phyloP scores from a whole-genome alignment of 1,140 invertebrate species.

The Trissolcus basalis region DNA sequence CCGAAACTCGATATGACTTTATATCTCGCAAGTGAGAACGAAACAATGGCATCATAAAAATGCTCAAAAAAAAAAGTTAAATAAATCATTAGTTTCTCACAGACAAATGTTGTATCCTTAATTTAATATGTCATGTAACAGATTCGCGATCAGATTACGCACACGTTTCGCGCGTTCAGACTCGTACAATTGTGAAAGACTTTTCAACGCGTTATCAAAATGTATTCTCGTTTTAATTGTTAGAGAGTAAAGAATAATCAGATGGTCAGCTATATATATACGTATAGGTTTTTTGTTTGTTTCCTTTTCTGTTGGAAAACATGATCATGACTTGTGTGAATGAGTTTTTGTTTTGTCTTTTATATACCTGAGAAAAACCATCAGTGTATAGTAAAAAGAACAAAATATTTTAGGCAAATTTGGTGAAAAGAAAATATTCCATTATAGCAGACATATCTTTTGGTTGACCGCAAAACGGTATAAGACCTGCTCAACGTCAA shows the following conservation, averaged over 20 bases:
- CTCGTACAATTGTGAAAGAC: too few relatives aligned
- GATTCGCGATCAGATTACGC: slow-evolving; percentile 4
- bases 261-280: too few relatives aligned
- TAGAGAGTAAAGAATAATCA: too few relatives aligned
- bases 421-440: slow-evolving; percentile 19
- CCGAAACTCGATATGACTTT: slow-evolving; percentile 10
- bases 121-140: not conserved
- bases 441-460: slow-evolving; percentile 54
- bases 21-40: not conserved
- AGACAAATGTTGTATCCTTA: not conserved
- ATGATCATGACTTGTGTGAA: not conserved
- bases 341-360: slow-evolving; percentile 12
- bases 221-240: too few relatives aligned
- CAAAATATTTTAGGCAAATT: slow-evolving; percentile 29
- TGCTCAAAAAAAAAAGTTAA: not conserved
- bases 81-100: slow-evolving; percentile 9
- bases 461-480: slow-evolving; percentile 55
- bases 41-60: slow-evolving; percentile 14
- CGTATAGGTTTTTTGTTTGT: too few relatives aligned
- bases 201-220: too few relatives aligned
- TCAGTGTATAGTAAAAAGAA: too few relatives aligned
- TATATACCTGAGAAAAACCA: slow-evolving; percentile 23
- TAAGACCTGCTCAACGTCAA: slow-evolving; percentile 24
- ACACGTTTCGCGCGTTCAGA: not conserved
- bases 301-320: too few relatives aligned